Evolutionary conservation across 2,113 vertebrate genomes (phyloP).

Genomic region (Beaufortia kweichowensis): DNA sequence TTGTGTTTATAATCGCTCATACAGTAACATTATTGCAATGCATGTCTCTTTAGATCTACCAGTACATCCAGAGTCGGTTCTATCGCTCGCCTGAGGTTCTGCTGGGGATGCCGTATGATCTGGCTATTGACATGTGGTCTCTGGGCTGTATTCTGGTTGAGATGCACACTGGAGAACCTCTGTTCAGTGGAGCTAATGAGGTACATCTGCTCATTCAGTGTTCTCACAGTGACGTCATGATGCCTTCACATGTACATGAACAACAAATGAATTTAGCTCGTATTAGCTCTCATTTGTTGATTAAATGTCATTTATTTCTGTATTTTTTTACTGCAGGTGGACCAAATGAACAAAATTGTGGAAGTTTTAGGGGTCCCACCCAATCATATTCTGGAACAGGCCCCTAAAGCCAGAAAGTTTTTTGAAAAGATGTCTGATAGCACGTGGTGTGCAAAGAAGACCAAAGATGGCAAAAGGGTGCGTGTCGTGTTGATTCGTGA

Average conservation of each 20-base stretch:
- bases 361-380: slow-evolving; percentile 95
- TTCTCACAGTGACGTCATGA: too few relatives aligned
- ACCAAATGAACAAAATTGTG: slow-evolving; percentile 99
- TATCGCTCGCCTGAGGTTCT: slow-evolving; percentile 98
- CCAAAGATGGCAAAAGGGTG: slow-evolving; percentile 99
- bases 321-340: slow-evolving; percentile 77
- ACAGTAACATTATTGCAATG: not conserved
- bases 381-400: slow-evolving; percentile 98
- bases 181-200: slow-evolving; percentile 98
- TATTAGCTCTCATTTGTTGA: too few relatives aligned
- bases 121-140: slow-evolving; percentile 99
- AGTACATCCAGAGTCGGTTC: slow-evolving; percentile 99
- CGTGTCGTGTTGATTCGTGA: not conserved
- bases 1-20: not conserved
- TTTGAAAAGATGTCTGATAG: slow-evolving; percentile 98
- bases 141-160: slow-evolving; percentile 98
- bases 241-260: too few relatives aligned
- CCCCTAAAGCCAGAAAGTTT: slow-evolving; percentile 99
- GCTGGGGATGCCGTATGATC: slow-evolving; percentile 98
- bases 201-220: slow-evolving; percentile 60
- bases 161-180: slow-evolving; percentile 98
- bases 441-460: slow-evolving; percentile 99
- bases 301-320: too few relatives aligned
- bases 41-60: slow-evolving; percentile 86
- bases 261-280: too few relatives aligned